These are phyloP conservation scores for Falco columbarius DNA, from an alignment of 2,797 vertebrate species.

Conservation along the genomic window DNA sequence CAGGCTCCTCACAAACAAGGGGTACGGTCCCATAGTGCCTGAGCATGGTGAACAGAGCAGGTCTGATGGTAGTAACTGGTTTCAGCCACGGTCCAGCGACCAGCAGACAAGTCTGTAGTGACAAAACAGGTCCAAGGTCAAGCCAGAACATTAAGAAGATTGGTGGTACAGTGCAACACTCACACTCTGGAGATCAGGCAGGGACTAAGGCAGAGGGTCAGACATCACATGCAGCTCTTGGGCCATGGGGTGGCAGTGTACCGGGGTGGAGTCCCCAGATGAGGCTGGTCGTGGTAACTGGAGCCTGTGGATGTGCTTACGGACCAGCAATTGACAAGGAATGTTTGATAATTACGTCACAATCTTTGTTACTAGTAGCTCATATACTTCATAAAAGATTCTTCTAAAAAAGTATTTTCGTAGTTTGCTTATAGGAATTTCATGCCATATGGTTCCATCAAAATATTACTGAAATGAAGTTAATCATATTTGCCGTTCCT, in stretches of 20 bases:
- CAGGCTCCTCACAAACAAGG: background rate
- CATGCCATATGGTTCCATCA: background rate
- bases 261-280: background rate
- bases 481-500: background rate
- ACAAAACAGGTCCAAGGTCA: background rate
- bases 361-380: background rate
- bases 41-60: background rate
- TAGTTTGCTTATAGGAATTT: background rate
- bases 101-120: too few relatives aligned
- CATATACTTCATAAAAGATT: background rate
- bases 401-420: background rate
- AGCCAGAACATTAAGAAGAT: background rate
- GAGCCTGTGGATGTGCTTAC: background rate
- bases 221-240: background rate
- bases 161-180: background rate
- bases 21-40: too few relatives aligned
- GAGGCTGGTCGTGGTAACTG: background rate
- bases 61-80: background rate
- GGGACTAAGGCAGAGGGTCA: background rate
- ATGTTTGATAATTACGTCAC: background rate
- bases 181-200: background rate
- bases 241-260: too few relatives aligned
- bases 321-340: background rate
- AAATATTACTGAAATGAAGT: background rate
- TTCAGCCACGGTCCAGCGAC: background rate